Evolutionary conservation across 2,113 vertebrate genomes (phyloP).

Genomic region (Hemibagrus wyckioides): DNA sequence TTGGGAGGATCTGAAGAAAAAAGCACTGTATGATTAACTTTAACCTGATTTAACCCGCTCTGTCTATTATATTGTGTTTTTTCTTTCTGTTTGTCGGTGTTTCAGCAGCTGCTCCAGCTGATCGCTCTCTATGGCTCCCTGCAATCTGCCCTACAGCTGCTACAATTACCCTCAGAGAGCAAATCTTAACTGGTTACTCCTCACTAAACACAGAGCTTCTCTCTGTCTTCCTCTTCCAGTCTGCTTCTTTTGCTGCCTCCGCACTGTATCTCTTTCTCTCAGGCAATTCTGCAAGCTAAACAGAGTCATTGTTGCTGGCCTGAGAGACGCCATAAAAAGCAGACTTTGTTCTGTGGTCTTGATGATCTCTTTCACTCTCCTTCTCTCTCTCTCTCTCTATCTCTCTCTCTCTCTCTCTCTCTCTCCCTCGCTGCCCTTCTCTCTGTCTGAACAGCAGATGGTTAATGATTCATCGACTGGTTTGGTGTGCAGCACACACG

Average conservation of each 20-base stretch:
- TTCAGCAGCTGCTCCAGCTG: constrained; percentile 51
- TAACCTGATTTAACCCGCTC: not conserved
- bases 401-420: constrained; percentile 30
- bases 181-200: constrained; percentile 32
- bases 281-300: constrained; percentile 57
- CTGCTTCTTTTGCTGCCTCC: constrained; percentile 5
- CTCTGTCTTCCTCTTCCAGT: not conserved
- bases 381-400: constrained; percentile 36
- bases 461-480: constrained; percentile 73
- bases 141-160: constrained; percentile 55
- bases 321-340: constrained; percentile 63
- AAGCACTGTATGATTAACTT: not conserved
- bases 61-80: constrained; percentile 12
- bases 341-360: constrained; percentile 65
- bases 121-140: constrained; percentile 35
- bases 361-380: constrained; percentile 40
- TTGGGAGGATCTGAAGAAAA: not conserved
- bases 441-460: constrained; percentile 62
- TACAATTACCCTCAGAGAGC: constrained; percentile 39
- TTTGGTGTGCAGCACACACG: constrained; percentile 59
- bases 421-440: constrained; percentile 16
- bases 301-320: constrained; percentile 67
- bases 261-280: constrained; percentile 18
- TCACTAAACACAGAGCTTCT: constrained; percentile 30
- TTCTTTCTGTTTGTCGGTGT: not conserved